A percentile compares a stretch with the other conserved stretches of the same genome.
Evolutionary conservation across 2,888 invertebrate genomes (phyloP).

Genomic region (Drosophila kuntzei): DNA sequence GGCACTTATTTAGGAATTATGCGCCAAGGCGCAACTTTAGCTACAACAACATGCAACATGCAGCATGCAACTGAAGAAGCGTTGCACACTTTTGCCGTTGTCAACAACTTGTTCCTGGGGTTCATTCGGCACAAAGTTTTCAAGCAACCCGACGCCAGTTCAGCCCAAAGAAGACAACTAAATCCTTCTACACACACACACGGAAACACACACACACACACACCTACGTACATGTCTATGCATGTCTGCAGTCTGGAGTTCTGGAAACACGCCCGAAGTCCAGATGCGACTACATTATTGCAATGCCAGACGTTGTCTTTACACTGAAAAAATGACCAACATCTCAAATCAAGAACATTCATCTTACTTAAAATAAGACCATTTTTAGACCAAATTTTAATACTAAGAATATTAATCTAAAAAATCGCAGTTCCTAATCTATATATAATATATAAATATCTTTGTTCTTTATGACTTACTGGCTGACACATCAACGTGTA

Average conservation of each 20-base stretch:
- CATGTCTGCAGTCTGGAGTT: constrained; percentile 22
- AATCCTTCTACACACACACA: constrained; percentile 45
- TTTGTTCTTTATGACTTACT: no score
- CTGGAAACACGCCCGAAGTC: constrained; percentile 20
- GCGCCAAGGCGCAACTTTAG: constrained; percentile 62
- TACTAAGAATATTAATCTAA: no score
- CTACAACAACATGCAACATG: constrained; percentile 18
- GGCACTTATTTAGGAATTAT: constrained; percentile 70
- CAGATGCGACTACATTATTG: constrained; percentile 45
- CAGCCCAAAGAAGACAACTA: constrained; percentile 38
- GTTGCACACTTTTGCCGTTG: constrained; percentile 51
- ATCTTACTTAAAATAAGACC: no score
- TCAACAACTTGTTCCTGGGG: constrained; percentile 54
- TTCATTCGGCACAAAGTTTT: constrained; percentile 28
- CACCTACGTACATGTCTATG: not conserved
- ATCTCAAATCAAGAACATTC: no score
- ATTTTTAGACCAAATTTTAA: no score
- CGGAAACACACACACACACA: not conserved
- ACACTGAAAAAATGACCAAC: no score
- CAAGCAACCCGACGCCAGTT: constrained; percentile 33
- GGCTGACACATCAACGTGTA: no score
- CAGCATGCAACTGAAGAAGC: constrained; percentile 14
- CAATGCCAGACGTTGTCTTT: constrained; percentile 27
- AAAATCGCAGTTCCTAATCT: no score
- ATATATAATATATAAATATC: no score